Evolutionary conservation across 1,140 invertebrate species (phyloP), one percentile per base, ranked within the genome.

Genomic region (Drosophila trapezifrons): DNA sequence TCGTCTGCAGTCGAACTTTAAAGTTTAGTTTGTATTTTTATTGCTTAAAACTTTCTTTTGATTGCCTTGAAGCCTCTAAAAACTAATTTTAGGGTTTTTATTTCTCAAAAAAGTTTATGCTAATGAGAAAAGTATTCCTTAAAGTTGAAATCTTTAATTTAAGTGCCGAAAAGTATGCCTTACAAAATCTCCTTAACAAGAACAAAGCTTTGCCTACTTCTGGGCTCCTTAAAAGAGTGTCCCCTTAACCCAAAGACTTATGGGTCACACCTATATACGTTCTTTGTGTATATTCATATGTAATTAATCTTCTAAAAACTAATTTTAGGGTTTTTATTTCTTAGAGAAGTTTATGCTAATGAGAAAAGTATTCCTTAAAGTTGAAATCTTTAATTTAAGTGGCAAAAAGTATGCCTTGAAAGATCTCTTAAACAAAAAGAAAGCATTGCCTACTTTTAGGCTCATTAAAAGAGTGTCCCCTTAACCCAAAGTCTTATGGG

Each of bases 21-120:
- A 55, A 54, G 51, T 54, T 54, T 37, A 20, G 51, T 54, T 54
- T 37, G 51, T 3, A 29, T 37, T 54, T 54, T 54, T 35, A 52
- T 35, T 35, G 20, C 2, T 12, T 18, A 7, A 4, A 32, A 32
- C 17, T 52, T 52, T 35, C 17, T 35, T 35, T 18, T 10, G 1
- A 13, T 13, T 13, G n/a, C 25, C 18, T 32, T 35, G 27, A 52
- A 35, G 49, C 7, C 12, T 20, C 49, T 35, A 10, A 35, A 52
- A 52, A 52, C 29, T 52, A 52, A 35, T 52, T n/a, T n/a, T n/a
- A n/a, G n/a, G n/a, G n/a, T n/a, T n/a, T n/a, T n/a, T n/a, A n/a
- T n/a, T n/a, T n/a, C 35, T 52, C 4, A 0, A 18, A 35, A 3
- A 52, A 35, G 49, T 52, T 52, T 20, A 52, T 52, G 49, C 20